These are phyloP conservation scores for Athrips mouffetella DNA, from an alignment of 2,888 invertebrate genomes.

Conservation along the genomic window DNA sequence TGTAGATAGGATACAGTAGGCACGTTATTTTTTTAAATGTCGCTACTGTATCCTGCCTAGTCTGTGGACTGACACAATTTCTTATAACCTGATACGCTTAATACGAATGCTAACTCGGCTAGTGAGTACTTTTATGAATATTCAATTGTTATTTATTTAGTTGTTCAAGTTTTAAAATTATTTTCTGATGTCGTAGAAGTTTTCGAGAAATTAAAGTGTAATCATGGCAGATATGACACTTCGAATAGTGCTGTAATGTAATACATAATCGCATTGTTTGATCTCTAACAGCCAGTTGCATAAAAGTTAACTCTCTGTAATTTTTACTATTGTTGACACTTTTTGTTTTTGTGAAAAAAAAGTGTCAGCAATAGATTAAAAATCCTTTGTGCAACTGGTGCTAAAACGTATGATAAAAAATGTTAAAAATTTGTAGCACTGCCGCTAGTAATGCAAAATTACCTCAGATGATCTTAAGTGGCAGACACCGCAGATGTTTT, in stretches of 20 bases:
- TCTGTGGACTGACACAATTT: background rate
- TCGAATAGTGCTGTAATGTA: too few species aligned
- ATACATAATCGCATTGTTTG: too few species aligned
- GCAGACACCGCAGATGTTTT: constrained; percentile 30
- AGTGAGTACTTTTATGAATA: constrained; percentile 19
- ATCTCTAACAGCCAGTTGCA: too few species aligned
- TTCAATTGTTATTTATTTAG: constrained; percentile 41
- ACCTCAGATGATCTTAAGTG: constrained; percentile 47
- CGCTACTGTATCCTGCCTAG: background rate
- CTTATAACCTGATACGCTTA: constrained; percentile 14
- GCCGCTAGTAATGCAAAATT: constrained; percentile 39
- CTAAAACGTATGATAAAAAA: constrained; percentile 1
- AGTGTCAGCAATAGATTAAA: too few species aligned
- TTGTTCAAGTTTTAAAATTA: constrained; percentile 33
- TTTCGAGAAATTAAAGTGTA: background rate
- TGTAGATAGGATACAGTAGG: constrained; percentile 6
- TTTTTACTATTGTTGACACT: too few species aligned
- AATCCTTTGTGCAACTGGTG: too few species aligned
- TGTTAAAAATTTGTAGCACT: constrained; percentile 31
- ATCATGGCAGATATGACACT: background rate
- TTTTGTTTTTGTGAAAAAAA: too few species aligned
- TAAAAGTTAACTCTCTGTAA: too few species aligned
- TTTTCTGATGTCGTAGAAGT: constrained; percentile 21
- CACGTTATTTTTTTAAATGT: background rate
- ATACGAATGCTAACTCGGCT: background rate